These are phyloP conservation scores for Tyrophagus putrescentiae DNA, from an alignment of 1,140 invertebrate genomes.

Conservation along the genomic window DNA sequence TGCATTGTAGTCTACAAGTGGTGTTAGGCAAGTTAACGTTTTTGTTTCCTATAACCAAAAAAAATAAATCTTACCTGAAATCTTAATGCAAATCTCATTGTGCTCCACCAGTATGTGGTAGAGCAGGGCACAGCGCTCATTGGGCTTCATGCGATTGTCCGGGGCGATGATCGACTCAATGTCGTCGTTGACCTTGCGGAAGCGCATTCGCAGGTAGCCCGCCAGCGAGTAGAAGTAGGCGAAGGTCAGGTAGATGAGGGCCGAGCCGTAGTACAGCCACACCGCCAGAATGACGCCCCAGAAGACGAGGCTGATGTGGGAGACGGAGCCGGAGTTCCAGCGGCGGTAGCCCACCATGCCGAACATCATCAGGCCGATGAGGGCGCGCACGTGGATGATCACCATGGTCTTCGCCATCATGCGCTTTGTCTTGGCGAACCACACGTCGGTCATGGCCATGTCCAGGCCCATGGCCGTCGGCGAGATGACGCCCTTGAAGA, in stretches of 20 bases:
- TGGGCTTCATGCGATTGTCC: conserved; percentile 12
- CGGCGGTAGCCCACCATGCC: conserved; percentile 1
- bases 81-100: conserved; percentile 19
- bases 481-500: conserved; percentile 17
- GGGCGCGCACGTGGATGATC: not conserved
- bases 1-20: conserved; percentile 17
- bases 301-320: not conserved
- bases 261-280: conserved; percentile 13
- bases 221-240: conserved; percentile 12
- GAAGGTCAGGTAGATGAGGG: conserved; percentile 16
- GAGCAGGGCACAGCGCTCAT: conserved; percentile 15
- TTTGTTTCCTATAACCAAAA: too few species aligned
- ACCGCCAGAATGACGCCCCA: conserved; percentile 14
- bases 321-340: not conserved
- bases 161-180: conserved; percentile 21
- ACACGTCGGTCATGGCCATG: conserved; percentile 10
- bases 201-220: conserved; percentile 21
- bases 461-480: conserved; percentile 12
- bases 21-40: not conserved
- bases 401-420: not conserved
- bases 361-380: conserved; percentile 9
- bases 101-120: conserved; percentile 20
- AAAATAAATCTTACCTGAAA: conserved; percentile 9
- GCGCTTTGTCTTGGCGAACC: conserved; percentile 13
- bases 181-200: conserved; percentile 22